Percentiles rank a stretch among this genome's conserved stretches.
These are phyloP conservation scores for Lordiphosa collinella DNA, from an alignment of 1,140 invertebrate species.

Conservation along the genomic window DNA sequence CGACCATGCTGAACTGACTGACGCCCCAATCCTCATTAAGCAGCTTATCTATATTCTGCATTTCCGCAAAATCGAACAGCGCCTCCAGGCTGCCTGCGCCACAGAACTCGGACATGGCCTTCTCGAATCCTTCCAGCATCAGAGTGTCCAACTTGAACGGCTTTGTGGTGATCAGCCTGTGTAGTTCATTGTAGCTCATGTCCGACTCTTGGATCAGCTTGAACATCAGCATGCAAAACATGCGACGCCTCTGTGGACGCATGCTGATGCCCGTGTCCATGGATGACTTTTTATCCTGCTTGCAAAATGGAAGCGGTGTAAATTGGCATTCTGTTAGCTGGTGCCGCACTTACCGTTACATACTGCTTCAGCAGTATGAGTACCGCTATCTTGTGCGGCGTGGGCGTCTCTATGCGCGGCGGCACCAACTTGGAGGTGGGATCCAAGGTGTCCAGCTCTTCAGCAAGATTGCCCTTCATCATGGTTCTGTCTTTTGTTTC, in stretches of 20 bases:
- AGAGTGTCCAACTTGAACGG: slow-evolving; percentile 81
- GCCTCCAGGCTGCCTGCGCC: slow-evolving; percentile 81
- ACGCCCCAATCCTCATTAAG: slow-evolving; percentile 71
- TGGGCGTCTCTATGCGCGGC: slow-evolving; percentile 63
- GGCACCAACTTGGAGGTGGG: slow-evolving; percentile 47
- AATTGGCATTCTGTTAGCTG: neutral
- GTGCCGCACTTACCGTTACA: slow-evolving; percentile 47
- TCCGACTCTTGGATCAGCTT: slow-evolving; percentile 86
- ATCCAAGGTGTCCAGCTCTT: slow-evolving; percentile 72
- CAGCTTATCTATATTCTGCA: slow-evolving; percentile 75
- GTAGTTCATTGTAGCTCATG: slow-evolving; percentile 82
- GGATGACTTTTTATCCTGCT: slow-evolving; percentile 57
- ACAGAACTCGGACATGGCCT: slow-evolving; percentile 81
- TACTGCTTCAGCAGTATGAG: slow-evolving; percentile 75
- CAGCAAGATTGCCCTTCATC: slow-evolving; percentile 57
- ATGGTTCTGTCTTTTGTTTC: neutral
- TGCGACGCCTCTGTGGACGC: slow-evolving; percentile 71
- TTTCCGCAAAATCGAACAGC: slow-evolving; percentile 85
- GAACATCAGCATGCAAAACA: slow-evolving; percentile 83
- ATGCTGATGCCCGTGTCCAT: slow-evolving; percentile 52
- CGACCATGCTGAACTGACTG: slow-evolving; percentile 82
- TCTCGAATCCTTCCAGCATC: slow-evolving; percentile 81
- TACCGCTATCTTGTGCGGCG: slow-evolving; percentile 71
- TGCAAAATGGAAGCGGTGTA: slow-evolving; percentile 2
- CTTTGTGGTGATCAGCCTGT: slow-evolving; percentile 81